phyloP scores from a whole-genome alignment of 2,113 vertebrate species.

The Ceyx cyanopectus region DNA sequence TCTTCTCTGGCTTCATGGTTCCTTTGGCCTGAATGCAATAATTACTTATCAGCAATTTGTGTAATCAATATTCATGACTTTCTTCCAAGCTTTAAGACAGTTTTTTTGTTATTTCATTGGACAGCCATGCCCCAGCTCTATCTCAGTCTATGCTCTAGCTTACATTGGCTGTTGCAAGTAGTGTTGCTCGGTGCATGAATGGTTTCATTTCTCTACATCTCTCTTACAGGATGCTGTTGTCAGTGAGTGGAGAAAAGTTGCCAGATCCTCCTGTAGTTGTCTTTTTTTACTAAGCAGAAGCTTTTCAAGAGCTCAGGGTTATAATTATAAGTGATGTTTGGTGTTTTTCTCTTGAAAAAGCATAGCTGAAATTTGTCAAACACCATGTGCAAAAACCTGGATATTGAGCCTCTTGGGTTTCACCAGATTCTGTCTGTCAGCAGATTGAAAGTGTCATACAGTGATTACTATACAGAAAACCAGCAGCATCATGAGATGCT shows the following conservation, averaged over 20 bases:
- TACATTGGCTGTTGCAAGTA: conserved; percentile 54
- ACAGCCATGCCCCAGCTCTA: conserved; percentile 13
- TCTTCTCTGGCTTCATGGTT: conserved; percentile 51
- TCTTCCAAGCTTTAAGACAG: conserved; percentile 14
- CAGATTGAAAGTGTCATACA: background rate
- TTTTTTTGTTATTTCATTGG: background rate
- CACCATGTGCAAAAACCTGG: background rate
- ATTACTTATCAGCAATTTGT: conserved; percentile 34
- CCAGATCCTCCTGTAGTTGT: background rate
- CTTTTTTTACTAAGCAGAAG: background rate
- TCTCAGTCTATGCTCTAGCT: conserved; percentile 20
- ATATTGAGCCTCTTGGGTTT: background rate
- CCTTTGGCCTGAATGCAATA: conserved; percentile 15
- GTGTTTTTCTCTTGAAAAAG: background rate
- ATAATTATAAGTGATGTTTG: background rate
- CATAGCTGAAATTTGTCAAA: background rate
- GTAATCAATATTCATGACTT: conserved; percentile 35
- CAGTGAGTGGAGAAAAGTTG: conserved; percentile 26
- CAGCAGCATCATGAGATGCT: background rate
- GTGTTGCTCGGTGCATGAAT: conserved; percentile 16
- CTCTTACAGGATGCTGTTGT: conserved; percentile 39
- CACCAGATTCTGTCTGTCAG: background rate
- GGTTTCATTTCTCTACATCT: conserved; percentile 22
- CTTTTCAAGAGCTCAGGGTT: background rate
- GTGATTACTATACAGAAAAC: background rate